A percentile compares a stretch with the other conserved stretches of the same genome.
Conservation (phyloP, 2,113 vertebrate genomes). For the Hemiscyllium ocellatum region DNA sequence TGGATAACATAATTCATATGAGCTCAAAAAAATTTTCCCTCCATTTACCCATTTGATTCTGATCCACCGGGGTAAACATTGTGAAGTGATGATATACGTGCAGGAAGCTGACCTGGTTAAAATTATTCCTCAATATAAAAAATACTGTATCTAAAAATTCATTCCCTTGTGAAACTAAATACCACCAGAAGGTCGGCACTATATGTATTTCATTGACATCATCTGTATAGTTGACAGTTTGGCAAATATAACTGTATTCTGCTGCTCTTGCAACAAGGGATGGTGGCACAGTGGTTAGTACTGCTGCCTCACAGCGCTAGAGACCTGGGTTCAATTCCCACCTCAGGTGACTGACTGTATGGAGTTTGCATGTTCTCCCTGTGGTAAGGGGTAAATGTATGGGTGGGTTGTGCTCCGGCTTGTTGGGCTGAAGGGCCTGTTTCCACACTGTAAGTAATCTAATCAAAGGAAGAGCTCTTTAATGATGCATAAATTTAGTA, state of each 20-base stretch:
- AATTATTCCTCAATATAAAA: constrained; percentile 97
- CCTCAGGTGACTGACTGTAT: too few species aligned
- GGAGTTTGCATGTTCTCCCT: too few species aligned
- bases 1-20: constrained; percentile 93
- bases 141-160: constrained; percentile 97
- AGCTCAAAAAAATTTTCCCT: constrained; percentile 91
- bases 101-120: constrained; percentile 93
- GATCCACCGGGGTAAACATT: constrained; percentile 98
- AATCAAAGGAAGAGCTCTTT: constrained; percentile 97
- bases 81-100: constrained; percentile 98
- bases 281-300: too few species aligned
- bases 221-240: constrained; percentile 87
- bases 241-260: constrained; percentile 94
- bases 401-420: too few species aligned
- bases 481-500: constrained; percentile 96
- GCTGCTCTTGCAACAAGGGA: constrained; percentile 83
- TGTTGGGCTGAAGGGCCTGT: too few species aligned
- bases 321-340: too few species aligned
- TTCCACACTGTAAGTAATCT: too few species aligned
- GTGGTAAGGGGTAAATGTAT: too few species aligned
- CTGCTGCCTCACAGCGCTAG: too few species aligned
- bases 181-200: constrained; percentile 96
- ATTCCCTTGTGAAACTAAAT: constrained; percentile 92
- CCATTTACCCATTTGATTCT: constrained; percentile 98
- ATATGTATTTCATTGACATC: constrained; percentile 98